Conservation (phyloP, 2,797 vertebrate species). For the Acrossocheilus wenchowensis region DNA sequence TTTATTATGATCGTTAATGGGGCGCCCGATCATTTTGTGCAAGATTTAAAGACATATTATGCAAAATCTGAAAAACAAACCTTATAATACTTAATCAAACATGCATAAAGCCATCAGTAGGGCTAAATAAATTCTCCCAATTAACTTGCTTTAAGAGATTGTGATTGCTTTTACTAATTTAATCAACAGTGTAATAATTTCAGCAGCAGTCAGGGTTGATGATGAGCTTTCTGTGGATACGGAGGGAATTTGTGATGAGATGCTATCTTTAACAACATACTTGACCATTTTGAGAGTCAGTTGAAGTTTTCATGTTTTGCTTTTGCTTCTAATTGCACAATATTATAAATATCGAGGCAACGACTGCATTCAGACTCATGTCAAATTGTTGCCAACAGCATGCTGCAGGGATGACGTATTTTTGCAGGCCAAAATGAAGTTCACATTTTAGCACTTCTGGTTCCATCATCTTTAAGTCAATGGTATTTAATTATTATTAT, state of each 20-base stretch:
- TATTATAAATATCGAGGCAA: background rate
- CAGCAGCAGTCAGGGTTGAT: constrained; percentile 74
- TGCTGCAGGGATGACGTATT: background rate
- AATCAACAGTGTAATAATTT: constrained; percentile 85
- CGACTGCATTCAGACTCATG: background rate
- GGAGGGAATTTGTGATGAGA: constrained; percentile 34
- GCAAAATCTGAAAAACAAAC: constrained; percentile 91
- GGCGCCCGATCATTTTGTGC: constrained; percentile 69
- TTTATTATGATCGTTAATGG: constrained; percentile 86
- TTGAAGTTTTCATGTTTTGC: background rate
- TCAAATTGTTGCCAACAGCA: background rate
- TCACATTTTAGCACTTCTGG: background rate
- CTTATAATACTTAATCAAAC: constrained; percentile 92
- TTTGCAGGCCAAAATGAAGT: background rate
- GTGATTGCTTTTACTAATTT: constrained; percentile 90
- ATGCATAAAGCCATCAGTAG: constrained; percentile 86
- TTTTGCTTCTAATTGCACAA: background rate
- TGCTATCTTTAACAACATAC: constrained; percentile 19
- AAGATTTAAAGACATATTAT: constrained; percentile 92
- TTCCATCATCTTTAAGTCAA: background rate
- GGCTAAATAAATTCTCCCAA: constrained; percentile 86
- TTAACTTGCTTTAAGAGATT: constrained; percentile 82
- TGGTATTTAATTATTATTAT: background rate
- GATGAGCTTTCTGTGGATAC: constrained; percentile 56
- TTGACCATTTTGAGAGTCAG: background rate